These are phyloP conservation scores for Hexactinellida sp. DNA, from an alignment of 37 sponge, comb jelly and placozoan species.

Conservation along the genomic window DNA sequence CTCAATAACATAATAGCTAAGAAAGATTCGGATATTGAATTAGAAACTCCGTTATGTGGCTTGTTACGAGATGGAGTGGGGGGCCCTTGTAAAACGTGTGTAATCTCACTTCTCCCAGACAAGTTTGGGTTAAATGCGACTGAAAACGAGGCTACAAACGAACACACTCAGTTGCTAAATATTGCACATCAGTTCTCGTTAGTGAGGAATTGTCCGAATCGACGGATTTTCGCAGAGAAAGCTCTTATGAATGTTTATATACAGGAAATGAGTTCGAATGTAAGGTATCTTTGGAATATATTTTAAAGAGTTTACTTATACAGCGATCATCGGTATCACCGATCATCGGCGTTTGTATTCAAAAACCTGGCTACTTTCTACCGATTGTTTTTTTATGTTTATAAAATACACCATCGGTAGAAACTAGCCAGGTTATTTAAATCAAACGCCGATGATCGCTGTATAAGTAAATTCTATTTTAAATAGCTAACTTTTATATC, in stretches of 20 bases:
- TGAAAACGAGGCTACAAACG: background rate
- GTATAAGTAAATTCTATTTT: too few relatives aligned
- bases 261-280: background rate
- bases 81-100: background rate
- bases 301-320: too few relatives aligned
- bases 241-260: background rate
- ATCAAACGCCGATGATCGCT: too few relatives aligned
- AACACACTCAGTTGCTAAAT: background rate
- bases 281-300: too few relatives aligned
- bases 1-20: background rate
- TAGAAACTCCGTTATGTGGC: background rate
- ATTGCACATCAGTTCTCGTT: background rate
- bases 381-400: too few relatives aligned
- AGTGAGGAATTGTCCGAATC: background rate
- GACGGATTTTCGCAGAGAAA: background rate
- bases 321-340: too few relatives aligned
- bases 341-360: too few relatives aligned
- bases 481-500: background rate
- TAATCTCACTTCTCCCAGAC: background rate
- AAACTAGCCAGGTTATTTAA: too few relatives aligned
- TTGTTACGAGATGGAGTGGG: slow-evolving; percentile 6
- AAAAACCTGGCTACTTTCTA: too few relatives aligned
- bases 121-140: background rate
- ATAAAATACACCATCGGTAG: too few relatives aligned
- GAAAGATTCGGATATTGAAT: background rate